Percentiles rank a stretch among this genome's conserved stretches.
These are phyloP conservation scores for Nezara viridula DNA, from an alignment of 2,888 invertebrate species.

Conservation along the genomic window DNA sequence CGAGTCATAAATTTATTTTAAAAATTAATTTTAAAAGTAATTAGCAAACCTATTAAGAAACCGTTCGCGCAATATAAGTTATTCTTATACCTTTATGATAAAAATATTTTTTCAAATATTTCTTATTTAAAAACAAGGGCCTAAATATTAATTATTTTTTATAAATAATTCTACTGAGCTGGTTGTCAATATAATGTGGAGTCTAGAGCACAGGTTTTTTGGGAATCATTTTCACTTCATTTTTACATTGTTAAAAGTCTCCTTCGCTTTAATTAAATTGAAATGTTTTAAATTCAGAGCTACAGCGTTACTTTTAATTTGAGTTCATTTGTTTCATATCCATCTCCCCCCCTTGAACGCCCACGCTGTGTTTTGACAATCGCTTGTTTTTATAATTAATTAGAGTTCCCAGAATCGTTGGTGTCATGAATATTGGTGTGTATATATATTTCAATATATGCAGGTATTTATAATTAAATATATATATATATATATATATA, in stretches of 20 bases:
- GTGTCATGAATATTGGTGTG: background rate
- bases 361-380: background rate
- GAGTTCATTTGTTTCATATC: constrained; percentile 5
- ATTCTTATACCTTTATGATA: too few relatives aligned
- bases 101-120: too few relatives aligned
- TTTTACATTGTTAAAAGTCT: background rate
- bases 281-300: constrained; percentile 10
- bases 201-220: too few relatives aligned
- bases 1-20: too few relatives aligned
- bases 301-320: constrained; percentile 10
- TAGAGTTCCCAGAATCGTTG: background rate
- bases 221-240: background rate
- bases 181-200: too few relatives aligned
- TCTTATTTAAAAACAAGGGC: too few relatives aligned
- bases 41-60: too few relatives aligned
- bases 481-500: background rate
- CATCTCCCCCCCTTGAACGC: background rate
- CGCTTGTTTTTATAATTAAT: background rate
- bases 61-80: too few relatives aligned
- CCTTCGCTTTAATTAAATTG: background rate
- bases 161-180: too few relatives aligned
- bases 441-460: background rate
- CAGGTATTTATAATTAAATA: too few relatives aligned
- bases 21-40: too few relatives aligned
- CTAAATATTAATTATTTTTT: too few relatives aligned